Evolutionary conservation across 2,888 invertebrate genomes (phyloP).

Genomic region (Lordiphosa andalusiaca): DNA sequence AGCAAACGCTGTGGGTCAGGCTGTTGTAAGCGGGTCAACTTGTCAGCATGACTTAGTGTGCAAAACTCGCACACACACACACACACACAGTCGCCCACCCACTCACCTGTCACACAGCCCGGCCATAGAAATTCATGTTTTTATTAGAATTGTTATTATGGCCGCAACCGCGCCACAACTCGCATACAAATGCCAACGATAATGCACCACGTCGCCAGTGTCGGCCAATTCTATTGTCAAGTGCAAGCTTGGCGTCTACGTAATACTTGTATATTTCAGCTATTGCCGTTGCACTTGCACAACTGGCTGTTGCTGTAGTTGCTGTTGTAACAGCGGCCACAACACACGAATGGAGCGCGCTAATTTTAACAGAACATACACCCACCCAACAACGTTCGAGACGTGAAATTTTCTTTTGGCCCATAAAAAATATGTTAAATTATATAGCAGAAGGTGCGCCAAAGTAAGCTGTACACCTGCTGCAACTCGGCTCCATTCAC

Average conservation of each 20-base stretch:
- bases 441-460: slow-evolving; percentile 31
- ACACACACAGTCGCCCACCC: slow-evolving; percentile 12
- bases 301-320: slow-evolving; percentile 28
- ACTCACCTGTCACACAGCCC: slow-evolving; percentile 8
- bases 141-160: slow-evolving; percentile 54
- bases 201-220: slow-evolving; percentile 36
- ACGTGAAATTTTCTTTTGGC: slow-evolving; percentile 32
- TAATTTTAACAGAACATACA: slow-evolving; percentile 47
- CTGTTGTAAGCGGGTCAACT: slow-evolving; percentile 66
- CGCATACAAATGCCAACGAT: slow-evolving; percentile 20
- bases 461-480: slow-evolving; percentile 40
- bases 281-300: slow-evolving; percentile 38
- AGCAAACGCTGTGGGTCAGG: slow-evolving; percentile 32
- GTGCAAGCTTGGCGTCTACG: slow-evolving; percentile 61
- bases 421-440: slow-evolving; percentile 39
- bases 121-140: slow-evolving; percentile 56
- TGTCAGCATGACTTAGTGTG: slow-evolving; percentile 66
- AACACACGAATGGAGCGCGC: slow-evolving; percentile 42
- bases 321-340: slow-evolving; percentile 28
- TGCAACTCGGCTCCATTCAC: slow-evolving; percentile 2
- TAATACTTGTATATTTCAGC: slow-evolving; percentile 35
- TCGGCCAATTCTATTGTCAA: slow-evolving; percentile 62
- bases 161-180: slow-evolving; percentile 32
- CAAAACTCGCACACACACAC: slow-evolving; percentile 26
- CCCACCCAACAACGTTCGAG: slow-evolving; percentile 28